Evolutionary conservation across 2,113 vertebrate genomes (phyloP).

Genomic region (Mirza zaza): DNA sequence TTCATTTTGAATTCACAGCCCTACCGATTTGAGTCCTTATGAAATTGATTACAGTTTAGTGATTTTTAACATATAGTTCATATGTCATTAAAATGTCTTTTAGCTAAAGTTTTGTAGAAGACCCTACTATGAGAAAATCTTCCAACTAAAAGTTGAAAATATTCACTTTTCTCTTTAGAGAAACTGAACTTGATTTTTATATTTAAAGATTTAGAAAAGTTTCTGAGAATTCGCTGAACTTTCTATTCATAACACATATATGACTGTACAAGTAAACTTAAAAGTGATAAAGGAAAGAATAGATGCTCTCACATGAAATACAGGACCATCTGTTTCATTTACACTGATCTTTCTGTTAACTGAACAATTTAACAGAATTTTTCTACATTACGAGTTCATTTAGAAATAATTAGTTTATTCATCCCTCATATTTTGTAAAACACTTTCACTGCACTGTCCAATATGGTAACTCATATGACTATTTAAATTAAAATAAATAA

Average conservation of each 20-base stretch:
- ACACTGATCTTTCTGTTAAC: neutral
- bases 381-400: neutral
- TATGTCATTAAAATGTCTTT: neutral
- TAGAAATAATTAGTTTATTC: neutral
- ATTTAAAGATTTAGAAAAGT: neutral
- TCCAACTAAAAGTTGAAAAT: slow-evolving; percentile 4
- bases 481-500: slow-evolving; percentile 31
- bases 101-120: neutral
- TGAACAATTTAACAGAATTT: neutral
- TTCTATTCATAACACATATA: neutral
- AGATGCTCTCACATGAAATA: neutral
- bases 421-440: neutral
- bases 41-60: neutral
- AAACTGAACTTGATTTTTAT: neutral
- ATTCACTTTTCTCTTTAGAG: neutral
- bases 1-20: slow-evolving; percentile 17
- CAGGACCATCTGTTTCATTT: neutral
- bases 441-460: neutral
- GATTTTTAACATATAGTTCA: neutral
- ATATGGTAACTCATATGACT: neutral
- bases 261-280: neutral
- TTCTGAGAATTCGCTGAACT: neutral
- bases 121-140: neutral
- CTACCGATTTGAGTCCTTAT: neutral
- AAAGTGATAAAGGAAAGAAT: neutral